Percentiles rank a stretch among this genome's conserved stretches.
Evolutionary conservation across 2,797 vertebrate genomes (phyloP).

Genomic region (Perdix hodgsoniae): DNA sequence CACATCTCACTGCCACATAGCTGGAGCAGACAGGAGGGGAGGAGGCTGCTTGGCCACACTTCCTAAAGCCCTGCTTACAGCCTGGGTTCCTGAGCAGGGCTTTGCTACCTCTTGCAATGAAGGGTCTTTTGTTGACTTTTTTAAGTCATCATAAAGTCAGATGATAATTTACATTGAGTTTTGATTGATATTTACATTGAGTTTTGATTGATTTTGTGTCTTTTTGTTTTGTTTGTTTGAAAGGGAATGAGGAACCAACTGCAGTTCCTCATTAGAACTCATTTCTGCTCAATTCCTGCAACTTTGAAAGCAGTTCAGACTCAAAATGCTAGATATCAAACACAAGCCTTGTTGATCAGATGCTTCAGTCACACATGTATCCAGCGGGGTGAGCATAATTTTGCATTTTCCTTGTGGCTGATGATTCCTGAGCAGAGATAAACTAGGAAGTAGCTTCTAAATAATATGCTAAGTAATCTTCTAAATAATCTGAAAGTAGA

Average conservation of each 20-base stretch:
- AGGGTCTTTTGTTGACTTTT: neutral
- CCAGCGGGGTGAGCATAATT: neutral
- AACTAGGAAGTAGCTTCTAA: neutral
- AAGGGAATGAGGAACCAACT: slow-evolving; percentile 3
- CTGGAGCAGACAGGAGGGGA: neutral
- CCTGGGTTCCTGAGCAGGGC: neutral
- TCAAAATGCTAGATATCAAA: neutral
- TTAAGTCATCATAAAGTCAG: neutral
- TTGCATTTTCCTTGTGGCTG: neutral
- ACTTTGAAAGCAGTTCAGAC: neutral
- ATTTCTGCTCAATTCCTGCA: slow-evolving; percentile 34
- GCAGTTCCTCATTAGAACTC: slow-evolving; percentile 27
- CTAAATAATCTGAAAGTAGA: too few species aligned
- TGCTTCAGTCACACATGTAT: neutral
- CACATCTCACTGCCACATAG: accelerated
- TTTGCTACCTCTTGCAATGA: neutral
- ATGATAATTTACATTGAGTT: slow-evolving; percentile 21
- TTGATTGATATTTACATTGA: slow-evolving; percentile 36
- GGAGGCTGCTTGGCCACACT: neutral
- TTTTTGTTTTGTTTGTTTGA: neutral
- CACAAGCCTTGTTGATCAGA: neutral
- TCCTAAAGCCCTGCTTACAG: neutral
- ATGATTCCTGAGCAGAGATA: neutral
- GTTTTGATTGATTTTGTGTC: slow-evolving; percentile 62
- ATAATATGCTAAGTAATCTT: too few species aligned